A percentile compares a stretch with the other conserved stretches of the same genome.
These are phyloP conservation scores for Silurus aristotelis DNA, from an alignment of 2,797 vertebrate species.

Conservation along the genomic window DNA sequence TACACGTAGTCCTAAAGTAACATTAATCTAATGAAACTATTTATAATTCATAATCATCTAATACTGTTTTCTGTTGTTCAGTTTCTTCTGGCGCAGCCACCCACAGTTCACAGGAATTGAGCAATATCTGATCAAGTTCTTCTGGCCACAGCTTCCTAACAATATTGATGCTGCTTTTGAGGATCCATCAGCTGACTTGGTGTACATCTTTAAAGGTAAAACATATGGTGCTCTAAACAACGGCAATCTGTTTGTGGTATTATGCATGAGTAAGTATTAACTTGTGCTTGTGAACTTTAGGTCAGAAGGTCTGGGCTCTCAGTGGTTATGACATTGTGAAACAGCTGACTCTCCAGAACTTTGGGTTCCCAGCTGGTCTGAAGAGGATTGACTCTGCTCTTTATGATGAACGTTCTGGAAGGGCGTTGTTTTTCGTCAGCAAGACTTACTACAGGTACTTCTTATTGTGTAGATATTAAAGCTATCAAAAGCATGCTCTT, in stretches of 20 bases:
- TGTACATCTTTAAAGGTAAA: constrained; percentile 68
- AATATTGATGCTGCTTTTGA: constrained; percentile 80
- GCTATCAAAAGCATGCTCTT: background rate
- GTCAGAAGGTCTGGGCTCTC: constrained; percentile 69
- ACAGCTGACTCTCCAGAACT: constrained; percentile 66
- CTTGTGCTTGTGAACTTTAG: constrained; percentile 27
- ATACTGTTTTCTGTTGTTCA: constrained; percentile 54
- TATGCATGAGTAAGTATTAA: background rate
- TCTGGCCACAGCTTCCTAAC: constrained; percentile 75
- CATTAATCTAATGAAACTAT: background rate
- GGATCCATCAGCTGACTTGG: constrained; percentile 64
- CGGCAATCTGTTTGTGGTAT: background rate
- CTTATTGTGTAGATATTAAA: background rate
- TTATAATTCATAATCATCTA: background rate
- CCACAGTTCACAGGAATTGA: constrained; percentile 61
- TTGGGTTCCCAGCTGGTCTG: constrained; percentile 70
- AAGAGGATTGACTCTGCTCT: constrained; percentile 76
- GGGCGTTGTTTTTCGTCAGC: constrained; percentile 74
- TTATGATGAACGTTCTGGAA: constrained; percentile 67
- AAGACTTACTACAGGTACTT: constrained; percentile 75
- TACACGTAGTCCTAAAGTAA: constrained; percentile 59
- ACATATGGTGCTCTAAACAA: background rate
- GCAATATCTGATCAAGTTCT: constrained; percentile 69
- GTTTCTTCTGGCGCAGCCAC: constrained; percentile 73
- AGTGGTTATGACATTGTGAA: constrained; percentile 65